These are phyloP conservation scores for Drosophila glabriapex DNA, from an alignment of 2,888 invertebrate genomes.

Conservation along the genomic window DNA sequence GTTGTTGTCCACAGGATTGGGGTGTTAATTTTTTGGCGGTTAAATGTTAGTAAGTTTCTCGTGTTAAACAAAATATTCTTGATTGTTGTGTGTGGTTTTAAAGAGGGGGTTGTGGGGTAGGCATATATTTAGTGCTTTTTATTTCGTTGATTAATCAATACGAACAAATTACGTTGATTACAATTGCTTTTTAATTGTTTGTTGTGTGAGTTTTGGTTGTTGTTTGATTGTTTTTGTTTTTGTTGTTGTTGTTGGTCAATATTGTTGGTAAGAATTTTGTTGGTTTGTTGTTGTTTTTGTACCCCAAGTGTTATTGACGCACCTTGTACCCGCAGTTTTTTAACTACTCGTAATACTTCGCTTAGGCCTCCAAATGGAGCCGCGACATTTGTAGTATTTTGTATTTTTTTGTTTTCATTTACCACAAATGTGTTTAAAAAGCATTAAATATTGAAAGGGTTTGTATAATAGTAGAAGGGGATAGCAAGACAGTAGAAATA, in stretches of 20 bases:
- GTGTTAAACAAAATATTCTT: conserved; percentile 70
- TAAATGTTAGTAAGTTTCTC: conserved; percentile 79
- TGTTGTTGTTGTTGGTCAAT: conserved; percentile 64
- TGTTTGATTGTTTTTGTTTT: conserved; percentile 40
- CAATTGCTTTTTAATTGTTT: conserved; percentile 77
- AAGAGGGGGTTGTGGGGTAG: conserved; percentile 30
- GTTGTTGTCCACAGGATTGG: conserved; percentile 32
- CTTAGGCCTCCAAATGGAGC: conserved; percentile 45
- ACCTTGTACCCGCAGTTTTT: conserved; percentile 70
- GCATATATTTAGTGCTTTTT: conserved; percentile 84
- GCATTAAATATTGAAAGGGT: conserved; percentile 57
- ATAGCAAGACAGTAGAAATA: conserved; percentile 41
- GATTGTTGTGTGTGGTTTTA: conserved; percentile 26
- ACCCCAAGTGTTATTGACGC: conserved; percentile 76
- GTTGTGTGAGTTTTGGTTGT: conserved; percentile 54
- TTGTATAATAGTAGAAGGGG: conserved; percentile 34
- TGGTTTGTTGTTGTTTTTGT: conserved; percentile 41
- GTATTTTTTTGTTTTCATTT: not conserved
- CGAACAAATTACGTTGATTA: conserved; percentile 64
- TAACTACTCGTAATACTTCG: conserved; percentile 39
- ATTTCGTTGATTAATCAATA: conserved; percentile 77
- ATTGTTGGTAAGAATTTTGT: conserved; percentile 41
- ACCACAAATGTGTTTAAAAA: conserved; percentile 49
- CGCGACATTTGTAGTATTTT: conserved; percentile 13
- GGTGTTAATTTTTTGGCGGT: conserved; percentile 77